Base-by-base conservation (phyloP, 2,113 vertebrate species). In the Puntigrus tetrazona region DNA sequence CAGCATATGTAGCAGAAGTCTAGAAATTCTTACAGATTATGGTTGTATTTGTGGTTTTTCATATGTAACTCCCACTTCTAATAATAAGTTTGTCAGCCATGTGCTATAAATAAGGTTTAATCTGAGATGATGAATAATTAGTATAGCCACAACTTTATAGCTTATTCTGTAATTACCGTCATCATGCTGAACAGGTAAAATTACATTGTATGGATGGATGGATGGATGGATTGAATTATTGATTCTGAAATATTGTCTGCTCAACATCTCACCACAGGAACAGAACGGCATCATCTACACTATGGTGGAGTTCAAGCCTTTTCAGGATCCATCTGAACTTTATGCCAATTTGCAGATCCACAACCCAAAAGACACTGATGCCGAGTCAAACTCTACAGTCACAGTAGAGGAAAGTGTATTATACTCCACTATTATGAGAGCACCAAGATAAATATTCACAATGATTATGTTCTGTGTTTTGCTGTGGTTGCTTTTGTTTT, bases 361-460 rank as follows among this genome's bases (percentile, higher is more conserved):
- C 16, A 86, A 59, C 67, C 78, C 76, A 36, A 75, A 7, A 84
- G 41, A 22, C 1, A 41, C 31, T 27, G 57, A 14, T 29, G 27
- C 83, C 0, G 75, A 86, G 8, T 47, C 65, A 31, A 47, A 1
- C 10, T 57, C n/a, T 16, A 20, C 65, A 6, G 0, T 45, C 4
- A 86, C 87, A 69, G 47, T 47, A 41, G 55, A 81, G 82, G 92
- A 89, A 55, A 87, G 20, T 5, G 93, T 94, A 81, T 93, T 93
- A 88, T 95, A 94, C 73, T 92, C 93, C 61, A 92, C 84, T 3
- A 70, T 95, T 75, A 90, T 91, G 8, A 34, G 87, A 59, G 77
- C 86, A 34, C 69, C 59, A 34, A 85, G 43, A 90, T 78, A 65
- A 80, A 10, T 41, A 75, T 47, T 29, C 34, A 27, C 27, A 13